Evolutionary conservation across 1,140 invertebrate species (phyloP).

Genomic region (Calycopis cecrops): DNA sequence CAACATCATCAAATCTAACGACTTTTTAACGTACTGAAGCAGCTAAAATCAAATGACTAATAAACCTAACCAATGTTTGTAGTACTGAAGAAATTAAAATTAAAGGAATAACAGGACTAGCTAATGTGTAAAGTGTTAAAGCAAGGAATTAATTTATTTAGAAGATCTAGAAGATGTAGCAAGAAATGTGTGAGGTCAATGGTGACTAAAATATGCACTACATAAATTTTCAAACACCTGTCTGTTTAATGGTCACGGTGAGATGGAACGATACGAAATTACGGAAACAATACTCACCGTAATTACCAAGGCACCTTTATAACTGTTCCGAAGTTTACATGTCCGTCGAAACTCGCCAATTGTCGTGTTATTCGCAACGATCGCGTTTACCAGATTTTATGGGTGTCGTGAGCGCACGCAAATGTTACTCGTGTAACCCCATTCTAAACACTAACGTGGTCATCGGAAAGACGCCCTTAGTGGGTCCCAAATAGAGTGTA

Average conservation of each 20-base stretch:
- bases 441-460: background rate
- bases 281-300: constrained; percentile 7
- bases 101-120: too few relatives aligned
- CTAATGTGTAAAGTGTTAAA: too few relatives aligned
- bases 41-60: too few relatives aligned
- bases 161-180: too few relatives aligned
- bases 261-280: constrained; percentile 7
- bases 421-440: constrained; percentile 21
- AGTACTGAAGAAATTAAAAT: too few relatives aligned
- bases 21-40: too few relatives aligned
- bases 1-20: too few relatives aligned
- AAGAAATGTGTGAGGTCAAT: too few relatives aligned
- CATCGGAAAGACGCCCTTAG: background rate
- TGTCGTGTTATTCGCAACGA: constrained; percentile 36
- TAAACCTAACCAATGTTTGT: too few relatives aligned
- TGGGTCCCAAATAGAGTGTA: background rate
- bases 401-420: constrained; percentile 40
- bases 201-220: too few relatives aligned
- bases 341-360: constrained; percentile 30
- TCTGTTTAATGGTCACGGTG: background rate
- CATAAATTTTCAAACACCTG: too few relatives aligned
- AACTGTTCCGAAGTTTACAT: constrained; percentile 19
- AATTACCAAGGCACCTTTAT: constrained; percentile 14
- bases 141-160: too few relatives aligned
- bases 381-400: constrained; percentile 37